Conservation (phyloP, 2,888 invertebrate species). For the Ormyrus pomaceus region DNA sequence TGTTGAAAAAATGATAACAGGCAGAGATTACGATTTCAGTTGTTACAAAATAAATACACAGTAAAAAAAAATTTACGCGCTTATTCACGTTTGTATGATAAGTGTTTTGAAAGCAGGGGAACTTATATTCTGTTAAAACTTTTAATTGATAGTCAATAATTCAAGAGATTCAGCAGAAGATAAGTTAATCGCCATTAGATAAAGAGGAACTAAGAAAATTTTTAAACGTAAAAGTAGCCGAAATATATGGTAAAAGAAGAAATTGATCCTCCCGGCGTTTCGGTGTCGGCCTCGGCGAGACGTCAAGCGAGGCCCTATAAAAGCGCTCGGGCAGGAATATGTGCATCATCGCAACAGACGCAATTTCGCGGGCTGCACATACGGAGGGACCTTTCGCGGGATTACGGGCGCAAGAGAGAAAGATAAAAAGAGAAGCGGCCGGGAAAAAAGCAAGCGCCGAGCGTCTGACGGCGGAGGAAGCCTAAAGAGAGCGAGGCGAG, state of each 20-base stretch:
- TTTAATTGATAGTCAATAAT: constrained; percentile 5
- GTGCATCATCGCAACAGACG: constrained; percentile 63
- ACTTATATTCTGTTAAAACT: constrained; percentile 4
- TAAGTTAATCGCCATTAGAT: not conserved
- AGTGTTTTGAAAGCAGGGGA: not conserved
- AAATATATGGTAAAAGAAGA: not conserved
- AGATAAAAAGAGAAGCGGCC: constrained; percentile 35
- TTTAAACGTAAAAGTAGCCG: not conserved
- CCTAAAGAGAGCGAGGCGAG: constrained; percentile 53
- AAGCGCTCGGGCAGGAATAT: constrained; percentile 52
- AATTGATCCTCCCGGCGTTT: constrained; percentile 6
- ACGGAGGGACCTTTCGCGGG: constrained; percentile 35
- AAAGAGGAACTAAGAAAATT: not conserved
- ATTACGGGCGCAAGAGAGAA: constrained; percentile 30
- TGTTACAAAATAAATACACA: constrained; percentile 45
- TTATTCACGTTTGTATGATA: constrained; percentile 4
- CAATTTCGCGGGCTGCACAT: constrained; percentile 66
- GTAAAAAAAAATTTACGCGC: constrained; percentile 32
- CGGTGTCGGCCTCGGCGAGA: constrained; percentile 2
- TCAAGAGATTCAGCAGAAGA: constrained; percentile 10
- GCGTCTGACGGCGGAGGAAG: constrained; percentile 49
- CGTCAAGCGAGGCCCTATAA: constrained; percentile 58
- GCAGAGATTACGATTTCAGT: constrained; percentile 46
- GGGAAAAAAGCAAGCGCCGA: constrained; percentile 47
- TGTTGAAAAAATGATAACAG: constrained; percentile 52